phyloP scores from a whole-genome alignment of 2,113 vertebrate genomes.

The Arvicanthis niloticus region DNA sequence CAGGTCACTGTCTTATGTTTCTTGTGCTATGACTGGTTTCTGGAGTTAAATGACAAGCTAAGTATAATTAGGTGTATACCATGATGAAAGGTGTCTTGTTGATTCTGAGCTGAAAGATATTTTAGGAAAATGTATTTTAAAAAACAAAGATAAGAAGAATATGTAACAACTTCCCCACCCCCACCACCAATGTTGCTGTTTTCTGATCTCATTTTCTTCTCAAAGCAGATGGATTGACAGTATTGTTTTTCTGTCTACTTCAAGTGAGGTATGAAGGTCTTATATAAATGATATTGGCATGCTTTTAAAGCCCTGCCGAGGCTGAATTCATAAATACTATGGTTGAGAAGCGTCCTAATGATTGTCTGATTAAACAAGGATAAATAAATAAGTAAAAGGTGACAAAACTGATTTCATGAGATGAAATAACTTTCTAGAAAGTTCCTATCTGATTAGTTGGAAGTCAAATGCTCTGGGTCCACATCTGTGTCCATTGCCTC shows the following conservation, averaged over 20 bases:
- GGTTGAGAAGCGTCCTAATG: background rate
- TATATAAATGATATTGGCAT: background rate
- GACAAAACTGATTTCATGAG: background rate
- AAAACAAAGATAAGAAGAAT: background rate
- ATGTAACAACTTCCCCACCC: background rate
- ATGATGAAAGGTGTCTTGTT: background rate
- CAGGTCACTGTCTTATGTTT: background rate
- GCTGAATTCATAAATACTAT: background rate
- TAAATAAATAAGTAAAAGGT: background rate
- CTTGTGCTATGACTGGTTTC: background rate
- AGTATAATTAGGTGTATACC: background rate
- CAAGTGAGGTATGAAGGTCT: background rate
- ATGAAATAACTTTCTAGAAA: background rate
- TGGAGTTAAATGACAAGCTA: background rate
- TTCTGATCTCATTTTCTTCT: background rate
- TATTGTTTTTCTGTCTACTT: background rate
- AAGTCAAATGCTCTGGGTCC: background rate
- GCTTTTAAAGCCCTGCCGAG: background rate
- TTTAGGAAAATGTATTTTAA: background rate
- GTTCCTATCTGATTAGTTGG: background rate
- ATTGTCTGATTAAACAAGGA: background rate
- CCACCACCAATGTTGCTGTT: background rate
- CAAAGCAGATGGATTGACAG: background rate
- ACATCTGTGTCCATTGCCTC: background rate
- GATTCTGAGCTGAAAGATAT: background rate